These are phyloP conservation scores for Acholoe squamosa DNA, from an alignment of 2,888 invertebrate species.

Conservation along the genomic window DNA sequence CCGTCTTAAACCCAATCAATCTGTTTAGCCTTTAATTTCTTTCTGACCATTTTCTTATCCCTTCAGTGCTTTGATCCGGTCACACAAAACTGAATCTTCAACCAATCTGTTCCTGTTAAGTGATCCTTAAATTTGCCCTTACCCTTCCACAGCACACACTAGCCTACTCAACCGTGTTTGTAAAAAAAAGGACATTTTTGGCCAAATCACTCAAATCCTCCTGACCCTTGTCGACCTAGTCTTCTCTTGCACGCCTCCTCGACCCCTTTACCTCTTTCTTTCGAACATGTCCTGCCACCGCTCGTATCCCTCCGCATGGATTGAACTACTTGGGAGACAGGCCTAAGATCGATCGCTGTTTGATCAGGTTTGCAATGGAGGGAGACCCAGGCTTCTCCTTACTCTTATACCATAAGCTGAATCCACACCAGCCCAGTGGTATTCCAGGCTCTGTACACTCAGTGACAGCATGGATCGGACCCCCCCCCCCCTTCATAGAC, in stretches of 20 bases:
- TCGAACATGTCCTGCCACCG: not conserved
- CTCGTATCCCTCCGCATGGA: not conserved
- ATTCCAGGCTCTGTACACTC: not conserved
- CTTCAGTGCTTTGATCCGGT: too few relatives aligned
- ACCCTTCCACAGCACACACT: too few relatives aligned
- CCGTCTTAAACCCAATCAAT: too few relatives aligned
- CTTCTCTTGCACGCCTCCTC: not conserved
- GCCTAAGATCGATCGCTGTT: conserved; percentile 26
- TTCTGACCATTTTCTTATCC: too few relatives aligned
- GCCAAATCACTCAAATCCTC: too few relatives aligned
- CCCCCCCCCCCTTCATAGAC: not conserved
- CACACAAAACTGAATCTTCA: too few relatives aligned
- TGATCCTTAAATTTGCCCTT: too few relatives aligned
- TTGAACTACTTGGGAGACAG: not conserved
- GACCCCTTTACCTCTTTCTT: not conserved
- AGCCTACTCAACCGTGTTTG: too few relatives aligned
- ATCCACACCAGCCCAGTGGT: not conserved
- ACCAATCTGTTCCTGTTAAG: too few relatives aligned
- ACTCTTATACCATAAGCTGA: not conserved
- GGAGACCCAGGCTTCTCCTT: not conserved
- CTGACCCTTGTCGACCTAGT: not conserved
- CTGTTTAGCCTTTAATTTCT: too few relatives aligned
- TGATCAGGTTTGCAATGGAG: conserved; percentile 41
- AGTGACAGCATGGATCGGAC: too few relatives aligned
- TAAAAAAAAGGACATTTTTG: too few relatives aligned